Percentiles rank a stretch among this genome's conserved stretches.
These are phyloP conservation scores for Notodonta dromedarius DNA, from an alignment of 2,888 invertebrate genomes.

Conservation along the genomic window DNA sequence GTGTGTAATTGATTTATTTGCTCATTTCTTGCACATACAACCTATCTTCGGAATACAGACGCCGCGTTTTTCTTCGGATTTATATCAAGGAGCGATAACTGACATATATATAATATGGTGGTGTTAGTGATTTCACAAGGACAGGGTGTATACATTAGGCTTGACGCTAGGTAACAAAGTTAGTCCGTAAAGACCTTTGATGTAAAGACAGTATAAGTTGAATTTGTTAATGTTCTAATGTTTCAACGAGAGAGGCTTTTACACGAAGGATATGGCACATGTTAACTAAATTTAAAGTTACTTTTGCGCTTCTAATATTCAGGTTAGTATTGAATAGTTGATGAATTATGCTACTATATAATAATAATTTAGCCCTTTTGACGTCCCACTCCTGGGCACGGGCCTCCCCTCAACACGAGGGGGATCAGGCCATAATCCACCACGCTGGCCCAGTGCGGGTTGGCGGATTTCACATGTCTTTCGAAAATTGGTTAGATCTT, in stretches of 20 bases:
- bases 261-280: constrained; percentile 24
- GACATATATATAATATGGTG: constrained; percentile 13
- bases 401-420: too few species aligned
- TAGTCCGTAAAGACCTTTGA: constrained; percentile 8
- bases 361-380: too few species aligned
- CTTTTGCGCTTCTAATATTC: constrained; percentile 8
- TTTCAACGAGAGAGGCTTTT: constrained; percentile 20
- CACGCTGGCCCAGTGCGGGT: too few species aligned
- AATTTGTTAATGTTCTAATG: constrained; percentile 23
- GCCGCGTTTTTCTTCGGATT: constrained; percentile 42
- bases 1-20: constrained; percentile 80
- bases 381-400: too few species aligned
- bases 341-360: too few species aligned
- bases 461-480: too few species aligned
- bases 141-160: constrained; percentile 9
- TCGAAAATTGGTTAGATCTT: too few species aligned
- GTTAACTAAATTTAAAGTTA: constrained; percentile 24
- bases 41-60: constrained; percentile 50
- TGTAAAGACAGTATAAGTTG: constrained; percentile 18
- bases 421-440: too few species aligned
- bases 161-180: constrained; percentile 14
- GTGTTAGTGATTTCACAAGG: constrained; percentile 13
- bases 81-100: constrained; percentile 32
- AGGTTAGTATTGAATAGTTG: neutral
- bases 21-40: constrained; percentile 67